A percentile compares a stretch with the other conserved stretches of the same genome.
Conservation (phyloP, 2,113 vertebrate species). For the Ochotona curzoniae region DNA sequence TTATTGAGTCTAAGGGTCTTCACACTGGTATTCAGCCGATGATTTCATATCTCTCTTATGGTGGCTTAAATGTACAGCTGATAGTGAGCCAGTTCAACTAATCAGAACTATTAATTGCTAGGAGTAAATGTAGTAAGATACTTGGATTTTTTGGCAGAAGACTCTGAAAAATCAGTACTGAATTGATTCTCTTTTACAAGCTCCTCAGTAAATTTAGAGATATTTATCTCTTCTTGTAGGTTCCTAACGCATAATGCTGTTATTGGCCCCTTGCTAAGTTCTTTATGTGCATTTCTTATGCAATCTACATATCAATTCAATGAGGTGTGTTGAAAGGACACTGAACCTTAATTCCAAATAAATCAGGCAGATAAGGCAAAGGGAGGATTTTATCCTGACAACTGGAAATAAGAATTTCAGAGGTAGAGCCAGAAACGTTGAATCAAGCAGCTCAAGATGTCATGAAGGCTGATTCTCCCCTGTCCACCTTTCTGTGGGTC, state of each 20-base stretch:
- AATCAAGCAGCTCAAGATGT: not conserved
- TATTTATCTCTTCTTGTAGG: not conserved
- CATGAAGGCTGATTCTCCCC: accelerated
- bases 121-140: not conserved
- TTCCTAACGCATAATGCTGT: not conserved
- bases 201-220: conserved; percentile 36
- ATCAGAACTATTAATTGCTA: not conserved
- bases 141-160: not conserved
- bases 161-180: conserved; percentile 18
- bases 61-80: not conserved
- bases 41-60: not conserved
- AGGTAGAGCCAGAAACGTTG: not conserved
- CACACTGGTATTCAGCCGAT: not conserved
- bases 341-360: not conserved
- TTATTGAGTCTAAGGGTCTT: not conserved
- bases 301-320: not conserved
- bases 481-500: not conserved
- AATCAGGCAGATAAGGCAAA: not conserved
- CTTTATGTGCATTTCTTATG: not conserved
- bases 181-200: not conserved
- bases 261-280: not conserved
- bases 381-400: not conserved
- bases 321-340: not conserved
- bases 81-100: not conserved
- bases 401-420: not conserved